phyloP scores from a whole-genome alignment of 2,797 vertebrate species.

The Lycodopsis pacificus region DNA sequence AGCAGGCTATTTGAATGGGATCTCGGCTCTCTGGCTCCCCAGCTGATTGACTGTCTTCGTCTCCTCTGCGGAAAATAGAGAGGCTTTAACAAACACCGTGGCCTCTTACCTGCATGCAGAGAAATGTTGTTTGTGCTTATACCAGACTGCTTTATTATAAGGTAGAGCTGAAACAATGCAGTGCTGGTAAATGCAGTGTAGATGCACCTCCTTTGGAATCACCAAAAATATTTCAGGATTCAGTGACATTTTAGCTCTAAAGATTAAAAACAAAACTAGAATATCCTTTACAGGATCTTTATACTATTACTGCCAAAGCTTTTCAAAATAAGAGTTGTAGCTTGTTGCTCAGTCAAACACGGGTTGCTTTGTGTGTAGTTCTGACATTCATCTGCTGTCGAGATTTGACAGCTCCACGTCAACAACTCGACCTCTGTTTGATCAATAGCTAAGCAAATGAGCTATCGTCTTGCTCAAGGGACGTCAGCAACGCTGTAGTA shows the following conservation, averaged over 20 bases:
- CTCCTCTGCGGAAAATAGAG: slow-evolving; percentile 40
- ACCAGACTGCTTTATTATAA: neutral
- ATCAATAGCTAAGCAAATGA: slow-evolving; percentile 35
- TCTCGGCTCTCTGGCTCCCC: slow-evolving; percentile 57
- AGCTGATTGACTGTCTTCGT: slow-evolving; percentile 58
- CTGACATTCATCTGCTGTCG: slow-evolving; percentile 46
- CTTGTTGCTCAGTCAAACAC: neutral
- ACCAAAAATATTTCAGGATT: neutral
- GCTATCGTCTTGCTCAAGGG: slow-evolving; percentile 6
- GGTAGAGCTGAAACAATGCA: neutral
- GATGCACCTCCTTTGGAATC: neutral
- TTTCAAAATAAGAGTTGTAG: neutral
- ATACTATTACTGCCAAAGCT: neutral
- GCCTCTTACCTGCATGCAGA: neutral
- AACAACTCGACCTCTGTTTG: slow-evolving; percentile 24
- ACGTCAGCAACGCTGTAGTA: neutral
- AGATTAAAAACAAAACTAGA: neutral
- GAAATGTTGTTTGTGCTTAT: neutral
- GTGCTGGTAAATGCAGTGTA: neutral
- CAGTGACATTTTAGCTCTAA: neutral
- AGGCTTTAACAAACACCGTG: slow-evolving; percentile 43
- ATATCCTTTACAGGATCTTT: neutral
- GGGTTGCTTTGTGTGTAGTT: slow-evolving; percentile 1
- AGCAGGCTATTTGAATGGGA: slow-evolving; percentile 70
- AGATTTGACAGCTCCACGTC: slow-evolving; percentile 22